Evolutionary conservation across 2,797 vertebrate species (phyloP).

Genomic region (Bovichtus variegatus): DNA sequence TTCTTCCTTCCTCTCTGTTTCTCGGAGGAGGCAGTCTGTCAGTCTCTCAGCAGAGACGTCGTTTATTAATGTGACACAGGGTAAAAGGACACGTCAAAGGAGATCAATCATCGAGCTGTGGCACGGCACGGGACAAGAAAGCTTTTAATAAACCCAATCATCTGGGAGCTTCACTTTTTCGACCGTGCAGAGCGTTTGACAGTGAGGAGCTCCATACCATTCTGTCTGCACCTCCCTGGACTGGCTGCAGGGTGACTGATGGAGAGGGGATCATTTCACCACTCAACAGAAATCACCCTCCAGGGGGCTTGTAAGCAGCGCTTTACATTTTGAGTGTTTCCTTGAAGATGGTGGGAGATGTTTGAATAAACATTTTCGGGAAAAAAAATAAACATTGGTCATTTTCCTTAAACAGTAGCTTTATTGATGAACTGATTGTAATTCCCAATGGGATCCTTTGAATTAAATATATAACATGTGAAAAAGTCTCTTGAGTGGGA

Average conservation of each 20-base stretch:
- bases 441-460: not conserved
- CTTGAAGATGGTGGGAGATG: not conserved
- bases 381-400: not conserved
- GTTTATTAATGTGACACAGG: constrained; percentile 83
- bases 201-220: constrained; percentile 37
- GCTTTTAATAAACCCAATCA: constrained; percentile 82
- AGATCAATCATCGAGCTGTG: constrained; percentile 74
- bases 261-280: constrained; percentile 29
- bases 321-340: constrained; percentile 18
- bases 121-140: constrained; percentile 64
- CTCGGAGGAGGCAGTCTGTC: constrained; percentile 70
- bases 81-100: constrained; percentile 83
- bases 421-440: constrained; percentile 11
- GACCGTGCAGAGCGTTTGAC: constrained; percentile 48
- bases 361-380: constrained; percentile 2
- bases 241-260: constrained; percentile 51
- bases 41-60: constrained; percentile 71
- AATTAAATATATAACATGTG: constrained; percentile 3
- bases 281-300: constrained; percentile 39
- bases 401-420: constrained; percentile 3
- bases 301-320: constrained; percentile 29
- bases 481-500: not conserved
- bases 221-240: constrained; percentile 29
- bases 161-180: constrained; percentile 53
- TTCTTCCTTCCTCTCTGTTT: constrained; percentile 37